A percentile compares a stretch with the other conserved stretches of the same genome.
Conservation (phyloP, 2,113 vertebrate genomes). For the Grammomys surdaster region DNA sequence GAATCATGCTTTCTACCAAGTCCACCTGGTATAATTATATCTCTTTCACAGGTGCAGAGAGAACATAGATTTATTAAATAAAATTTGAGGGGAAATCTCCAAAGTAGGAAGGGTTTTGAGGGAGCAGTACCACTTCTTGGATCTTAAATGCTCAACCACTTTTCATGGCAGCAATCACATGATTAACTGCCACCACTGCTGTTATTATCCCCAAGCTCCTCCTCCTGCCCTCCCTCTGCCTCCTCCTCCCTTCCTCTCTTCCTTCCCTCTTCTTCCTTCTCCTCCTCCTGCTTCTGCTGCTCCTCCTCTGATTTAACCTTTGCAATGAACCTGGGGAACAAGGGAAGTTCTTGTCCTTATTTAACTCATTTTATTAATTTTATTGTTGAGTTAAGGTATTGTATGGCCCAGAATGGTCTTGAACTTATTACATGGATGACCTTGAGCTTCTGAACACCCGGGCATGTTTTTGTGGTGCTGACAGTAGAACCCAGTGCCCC, state of each 20-base stretch:
- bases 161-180: neutral
- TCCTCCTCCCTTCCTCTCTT: neutral
- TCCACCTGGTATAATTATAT: neutral
- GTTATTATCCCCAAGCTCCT: neutral
- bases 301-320: neutral
- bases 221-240: neutral
- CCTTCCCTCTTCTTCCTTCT: neutral
- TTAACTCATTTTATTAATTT: neutral
- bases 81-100: neutral
- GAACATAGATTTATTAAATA: neutral
- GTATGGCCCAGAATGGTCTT: neutral
- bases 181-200: neutral
- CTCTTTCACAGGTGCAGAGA: neutral
- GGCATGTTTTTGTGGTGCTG: neutral
- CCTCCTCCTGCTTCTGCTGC: neutral
- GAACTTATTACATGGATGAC: too few species aligned
- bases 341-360: neutral
- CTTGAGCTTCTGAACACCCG: neutral
- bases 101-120: neutral
- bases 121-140: neutral
- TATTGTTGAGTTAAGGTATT: neutral
- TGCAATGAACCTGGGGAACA: neutral
- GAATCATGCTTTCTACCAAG: neutral
- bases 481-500: neutral
- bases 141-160: neutral